Evolutionary conservation across 2,797 vertebrate species (phyloP), one percentile per base, ranked within the genome.

Genomic region (Leptodactylus fallax): DNA sequence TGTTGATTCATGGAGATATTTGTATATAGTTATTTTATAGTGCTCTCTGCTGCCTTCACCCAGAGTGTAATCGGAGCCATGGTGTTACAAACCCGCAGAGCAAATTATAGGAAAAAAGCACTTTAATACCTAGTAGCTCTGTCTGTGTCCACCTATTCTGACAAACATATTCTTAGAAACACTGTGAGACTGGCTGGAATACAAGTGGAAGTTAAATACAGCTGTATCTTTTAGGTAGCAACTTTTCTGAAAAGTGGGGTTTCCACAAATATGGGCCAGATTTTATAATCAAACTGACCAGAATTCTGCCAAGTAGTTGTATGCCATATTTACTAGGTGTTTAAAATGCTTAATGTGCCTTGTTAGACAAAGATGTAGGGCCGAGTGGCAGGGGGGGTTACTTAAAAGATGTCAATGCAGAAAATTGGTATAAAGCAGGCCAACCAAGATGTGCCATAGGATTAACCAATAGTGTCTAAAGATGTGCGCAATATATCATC

Each of bases 51-150:
- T 85, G 83, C 61, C 53, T 77, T 77, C 23, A 25, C 27, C 67
- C 83, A 51, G 72, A 47, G 61, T 51, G 58, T 76, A 49, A 77
- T 61, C 49, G 72, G 58, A 85, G 25, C 71, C 83, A 61, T 74
- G 55, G 83, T 60, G 83, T 85, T n/a, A 47, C 21, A 1, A 69
- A 61, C 10, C 83, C 23, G 71, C 83, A 17, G 83, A 72, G 36
- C 23, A 85, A 77, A 76, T 76, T 77, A 85, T 77, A 85, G 83
- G 69, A 74, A 60, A 63, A 79, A 25, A 21, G 16, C 69, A 74
- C 36, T 76, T n/a, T 76, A 85, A 77, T 74, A 55, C 9, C 21
- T 67, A 55, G 82, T 74, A 74, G 69, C 56, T 45, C 17, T 17
- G 19, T 72, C 65, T 21, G 19, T 74, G 27, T 84, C 27, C 53